A percentile compares a stretch with the other conserved stretches of the same genome.
These are phyloP conservation scores for Alentia gelatinosa DNA, from an alignment of 2,888 invertebrate species.

Conservation along the genomic window DNA sequence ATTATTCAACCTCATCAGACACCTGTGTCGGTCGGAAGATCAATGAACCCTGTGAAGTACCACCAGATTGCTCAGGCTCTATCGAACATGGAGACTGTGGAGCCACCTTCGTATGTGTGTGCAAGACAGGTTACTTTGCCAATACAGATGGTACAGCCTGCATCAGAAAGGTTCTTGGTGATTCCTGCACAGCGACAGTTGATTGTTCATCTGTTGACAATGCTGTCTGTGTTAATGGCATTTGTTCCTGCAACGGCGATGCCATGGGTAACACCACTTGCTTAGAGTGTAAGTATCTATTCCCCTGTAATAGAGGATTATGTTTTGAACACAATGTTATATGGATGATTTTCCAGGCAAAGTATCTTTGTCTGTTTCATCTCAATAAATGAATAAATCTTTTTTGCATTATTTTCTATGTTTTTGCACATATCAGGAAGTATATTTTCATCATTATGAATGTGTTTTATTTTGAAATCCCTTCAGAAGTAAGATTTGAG, in stretches of 20 bases:
- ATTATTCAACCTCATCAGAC: neutral
- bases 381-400: no score
- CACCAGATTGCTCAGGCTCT: conserved; percentile 10
- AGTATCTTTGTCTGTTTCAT: no score
- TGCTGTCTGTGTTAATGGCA: neutral
- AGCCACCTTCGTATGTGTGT: neutral
- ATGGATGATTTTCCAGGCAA: no score
- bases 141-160: neutral
- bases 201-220: neutral
- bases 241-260: neutral
- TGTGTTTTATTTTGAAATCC: no score
- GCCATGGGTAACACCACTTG: conserved; percentile 34
- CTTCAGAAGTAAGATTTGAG: no score
- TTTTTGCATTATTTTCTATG: no score
- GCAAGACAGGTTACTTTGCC: neutral
- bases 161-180: neutral
- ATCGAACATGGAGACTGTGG: neutral
- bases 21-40: conserved; percentile 16
- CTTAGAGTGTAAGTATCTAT: neutral
- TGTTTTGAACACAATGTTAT: no score
- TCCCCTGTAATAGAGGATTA: no score
- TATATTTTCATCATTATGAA: no score
- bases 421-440: no score
- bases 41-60: neutral
- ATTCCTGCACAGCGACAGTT: neutral